phyloP scores from a whole-genome alignment of 2,113 vertebrate species.

The Eulemur rufifrons region DNA sequence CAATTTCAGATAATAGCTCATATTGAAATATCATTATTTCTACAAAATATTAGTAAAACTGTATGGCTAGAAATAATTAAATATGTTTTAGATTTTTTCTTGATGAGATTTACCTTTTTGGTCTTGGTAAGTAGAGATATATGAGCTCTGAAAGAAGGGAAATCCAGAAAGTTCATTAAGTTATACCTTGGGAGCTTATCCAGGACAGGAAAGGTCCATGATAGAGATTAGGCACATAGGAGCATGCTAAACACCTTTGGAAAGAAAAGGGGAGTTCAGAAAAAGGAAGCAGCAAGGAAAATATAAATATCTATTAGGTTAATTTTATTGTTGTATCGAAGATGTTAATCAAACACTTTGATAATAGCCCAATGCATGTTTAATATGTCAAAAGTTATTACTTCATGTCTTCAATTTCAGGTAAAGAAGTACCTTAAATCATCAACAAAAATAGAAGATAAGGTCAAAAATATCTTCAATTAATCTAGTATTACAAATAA shows the following conservation, averaged over 20 bases:
- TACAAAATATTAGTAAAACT: background rate
- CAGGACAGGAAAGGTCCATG: rapidly evolving
- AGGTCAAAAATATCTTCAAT: background rate
- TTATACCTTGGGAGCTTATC: background rate
- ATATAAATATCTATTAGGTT: background rate
- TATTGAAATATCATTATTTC: background rate
- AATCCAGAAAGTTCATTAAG: background rate
- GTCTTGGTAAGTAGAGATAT: background rate
- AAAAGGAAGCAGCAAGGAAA: background rate
- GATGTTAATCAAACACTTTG: background rate
- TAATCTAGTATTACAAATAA: background rate
- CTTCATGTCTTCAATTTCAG: background rate
- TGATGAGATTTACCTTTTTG: background rate
- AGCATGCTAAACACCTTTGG: background rate
- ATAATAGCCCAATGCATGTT: background rate
- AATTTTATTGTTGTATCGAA: background rate
- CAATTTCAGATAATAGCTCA: background rate
- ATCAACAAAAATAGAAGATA: background rate
- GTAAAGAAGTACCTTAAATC: no score
- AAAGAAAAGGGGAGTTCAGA: background rate
- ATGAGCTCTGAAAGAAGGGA: background rate
- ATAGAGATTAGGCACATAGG: background rate
- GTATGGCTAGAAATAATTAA: background rate
- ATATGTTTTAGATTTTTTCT: background rate
- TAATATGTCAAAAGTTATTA: background rate